These are phyloP conservation scores for Motacilla alba DNA, from an alignment of 2,113 vertebrate genomes.

Conservation along the genomic window DNA sequence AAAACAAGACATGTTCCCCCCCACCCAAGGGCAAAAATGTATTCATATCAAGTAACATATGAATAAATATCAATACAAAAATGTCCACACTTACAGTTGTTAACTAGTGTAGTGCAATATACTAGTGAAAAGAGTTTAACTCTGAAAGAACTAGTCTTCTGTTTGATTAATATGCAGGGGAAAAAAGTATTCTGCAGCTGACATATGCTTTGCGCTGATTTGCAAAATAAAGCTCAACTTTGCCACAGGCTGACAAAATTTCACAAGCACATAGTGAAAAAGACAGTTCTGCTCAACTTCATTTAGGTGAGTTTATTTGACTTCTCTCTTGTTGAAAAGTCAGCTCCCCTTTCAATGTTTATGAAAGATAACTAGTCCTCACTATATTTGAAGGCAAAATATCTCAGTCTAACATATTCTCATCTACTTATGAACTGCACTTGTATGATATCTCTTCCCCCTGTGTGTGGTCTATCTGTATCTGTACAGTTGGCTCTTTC, in stretches of 20 bases:
- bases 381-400: neutral
- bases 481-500: neutral
- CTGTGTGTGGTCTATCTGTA: rapidly evolving
- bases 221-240: neutral
- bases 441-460: neutral
- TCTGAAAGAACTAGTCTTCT: neutral
- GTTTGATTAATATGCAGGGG: neutral
- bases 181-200: neutral
- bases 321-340: neutral
- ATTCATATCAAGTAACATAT: neutral
- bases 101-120: neutral
- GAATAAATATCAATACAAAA: conserved; percentile 11
- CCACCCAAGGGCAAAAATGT: neutral
- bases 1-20: neutral
- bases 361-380: neutral
- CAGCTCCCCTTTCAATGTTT: neutral
- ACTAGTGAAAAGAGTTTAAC: neutral
- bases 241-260: neutral
- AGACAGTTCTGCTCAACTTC: neutral
- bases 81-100: neutral
- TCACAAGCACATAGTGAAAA: neutral
- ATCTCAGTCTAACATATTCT: neutral
- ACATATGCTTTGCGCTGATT: neutral
- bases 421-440: neutral
- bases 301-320: neutral